Percentiles rank a stretch among this genome's conserved stretches.
phyloP scores from a whole-genome alignment of 2,113 vertebrate genomes.

The Etheostoma spectabile region DNA sequence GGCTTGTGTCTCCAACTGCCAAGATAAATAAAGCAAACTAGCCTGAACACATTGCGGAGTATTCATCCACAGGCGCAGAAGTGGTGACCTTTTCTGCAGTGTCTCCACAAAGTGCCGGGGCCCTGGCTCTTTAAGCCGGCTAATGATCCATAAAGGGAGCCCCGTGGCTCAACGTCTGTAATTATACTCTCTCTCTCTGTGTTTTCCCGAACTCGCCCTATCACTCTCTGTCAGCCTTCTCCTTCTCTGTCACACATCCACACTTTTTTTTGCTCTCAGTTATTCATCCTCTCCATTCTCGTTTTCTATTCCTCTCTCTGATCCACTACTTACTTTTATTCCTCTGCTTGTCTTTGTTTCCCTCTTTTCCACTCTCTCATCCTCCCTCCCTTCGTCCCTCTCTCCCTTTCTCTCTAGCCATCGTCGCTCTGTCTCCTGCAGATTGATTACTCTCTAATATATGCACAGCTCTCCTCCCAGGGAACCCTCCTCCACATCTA shows the following conservation, averaged over 20 bases:
- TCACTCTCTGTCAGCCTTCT: slow-evolving; percentile 57
- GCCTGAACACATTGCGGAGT: slow-evolving; percentile 9
- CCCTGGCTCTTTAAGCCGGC: slow-evolving; percentile 68
- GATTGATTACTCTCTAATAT: slow-evolving; percentile 70
- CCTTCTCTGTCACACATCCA: slow-evolving; percentile 33
- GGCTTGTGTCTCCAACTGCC: slow-evolving; percentile 34
- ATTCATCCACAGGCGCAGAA: slow-evolving; percentile 43
- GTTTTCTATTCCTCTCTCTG: slow-evolving; percentile 25
- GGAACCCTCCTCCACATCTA: slow-evolving; percentile 47
- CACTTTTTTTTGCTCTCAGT: background rate
- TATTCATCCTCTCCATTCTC: background rate
- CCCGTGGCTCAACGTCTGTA: slow-evolving; percentile 72
- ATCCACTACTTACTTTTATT: slow-evolving; percentile 38
- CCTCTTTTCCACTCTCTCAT: background rate
- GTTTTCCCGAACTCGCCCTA: slow-evolving; percentile 37
- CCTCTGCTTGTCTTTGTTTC: slow-evolving; percentile 40
- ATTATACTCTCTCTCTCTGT: slow-evolving; percentile 64
- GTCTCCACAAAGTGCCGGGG: slow-evolving; percentile 33
- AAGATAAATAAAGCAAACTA: slow-evolving; percentile 46
- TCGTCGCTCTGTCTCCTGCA: slow-evolving; percentile 54
- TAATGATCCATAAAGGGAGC: slow-evolving; percentile 74
- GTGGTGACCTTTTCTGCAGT: slow-evolving; percentile 68
- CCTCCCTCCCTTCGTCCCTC: background rate
- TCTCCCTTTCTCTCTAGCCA: background rate
- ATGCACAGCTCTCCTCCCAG: slow-evolving; percentile 61